phyloP scores from a whole-genome alignment of 2,113 vertebrate species.

The Sceloporus tristichus region DNA sequence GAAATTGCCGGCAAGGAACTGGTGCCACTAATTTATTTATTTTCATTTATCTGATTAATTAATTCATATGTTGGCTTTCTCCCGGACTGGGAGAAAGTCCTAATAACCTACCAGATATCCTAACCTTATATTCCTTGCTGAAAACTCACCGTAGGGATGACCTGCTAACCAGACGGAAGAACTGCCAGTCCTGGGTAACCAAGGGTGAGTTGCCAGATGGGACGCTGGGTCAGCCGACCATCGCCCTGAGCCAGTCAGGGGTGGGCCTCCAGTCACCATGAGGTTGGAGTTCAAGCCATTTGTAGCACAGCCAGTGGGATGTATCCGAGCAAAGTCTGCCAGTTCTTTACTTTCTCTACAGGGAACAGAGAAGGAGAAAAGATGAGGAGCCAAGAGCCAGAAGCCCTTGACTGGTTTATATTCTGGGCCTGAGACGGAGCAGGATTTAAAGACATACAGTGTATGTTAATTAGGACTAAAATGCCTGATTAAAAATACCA shows the following conservation, averaged over 20 bases:
- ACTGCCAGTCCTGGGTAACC: slow-evolving; percentile 90
- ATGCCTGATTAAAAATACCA: background rate
- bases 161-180: slow-evolving; percentile 93
- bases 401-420: background rate
- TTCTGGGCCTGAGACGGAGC: background rate
- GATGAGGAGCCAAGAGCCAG: background rate
- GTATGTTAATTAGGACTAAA: background rate
- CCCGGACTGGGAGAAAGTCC: too few species aligned
- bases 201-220: slow-evolving; percentile 90
- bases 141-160: slow-evolving; percentile 70
- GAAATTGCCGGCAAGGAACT: too few species aligned
- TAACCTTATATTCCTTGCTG: background rate
- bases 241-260: slow-evolving; percentile 83
- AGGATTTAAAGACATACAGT: too few species aligned
- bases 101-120: too few species aligned
- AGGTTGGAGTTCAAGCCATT: slow-evolving; percentile 93
- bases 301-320: slow-evolving; percentile 82
- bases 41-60: too few species aligned
- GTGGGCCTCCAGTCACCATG: slow-evolving; percentile 93
- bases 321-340: slow-evolving; percentile 90
- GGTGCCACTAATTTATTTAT: too few species aligned
- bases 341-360: slow-evolving; percentile 94
- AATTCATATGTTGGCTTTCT: too few species aligned
- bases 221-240: slow-evolving; percentile 90
- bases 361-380: background rate